Conservation (phyloP, 2,888 invertebrate species). For the Apocheima hispidaria region DNA sequence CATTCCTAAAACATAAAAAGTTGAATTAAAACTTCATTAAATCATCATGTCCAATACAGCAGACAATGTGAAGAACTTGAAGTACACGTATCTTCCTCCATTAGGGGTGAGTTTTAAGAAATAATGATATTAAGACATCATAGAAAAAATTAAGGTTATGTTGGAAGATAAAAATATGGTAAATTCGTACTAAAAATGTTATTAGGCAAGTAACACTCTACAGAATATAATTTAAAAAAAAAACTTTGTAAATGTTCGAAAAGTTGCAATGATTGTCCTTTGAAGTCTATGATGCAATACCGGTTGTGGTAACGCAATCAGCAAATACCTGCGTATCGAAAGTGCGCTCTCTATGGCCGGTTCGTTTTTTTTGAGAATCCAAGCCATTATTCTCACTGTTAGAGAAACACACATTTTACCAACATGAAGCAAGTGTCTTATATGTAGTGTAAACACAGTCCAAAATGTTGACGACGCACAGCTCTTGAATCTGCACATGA, state of each 20-base stretch:
- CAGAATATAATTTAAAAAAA: neutral
- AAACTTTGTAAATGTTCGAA: neutral
- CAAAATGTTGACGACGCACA: too few relatives aligned
- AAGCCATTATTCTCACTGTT: too few relatives aligned
- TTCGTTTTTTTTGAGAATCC: too few relatives aligned
- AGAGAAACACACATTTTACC: too few relatives aligned
- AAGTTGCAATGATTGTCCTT: neutral
- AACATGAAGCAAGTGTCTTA: too few relatives aligned
- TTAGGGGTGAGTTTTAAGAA: constrained; percentile 61
- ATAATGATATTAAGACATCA: constrained; percentile 1
- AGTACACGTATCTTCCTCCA: constrained; percentile 62
- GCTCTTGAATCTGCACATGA: too few relatives aligned
- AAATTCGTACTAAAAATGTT: neutral
- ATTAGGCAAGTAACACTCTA: too few relatives aligned
- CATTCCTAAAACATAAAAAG: constrained; percentile 1
- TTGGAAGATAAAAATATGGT: neutral
- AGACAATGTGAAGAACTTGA: constrained; percentile 47
- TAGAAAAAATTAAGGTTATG: constrained; percentile 10
- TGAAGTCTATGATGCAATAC: constrained; percentile 1
- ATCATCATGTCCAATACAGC: constrained; percentile 42
- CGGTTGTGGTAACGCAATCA: neutral
- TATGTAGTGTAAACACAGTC: too few relatives aligned
- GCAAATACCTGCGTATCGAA: neutral
- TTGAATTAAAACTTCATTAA: constrained; percentile 13
- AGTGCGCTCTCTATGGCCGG: too few relatives aligned